These are phyloP conservation scores for Aphelinus atriplicis DNA, from an alignment of 1,140 invertebrate genomes.

Conservation along the genomic window DNA sequence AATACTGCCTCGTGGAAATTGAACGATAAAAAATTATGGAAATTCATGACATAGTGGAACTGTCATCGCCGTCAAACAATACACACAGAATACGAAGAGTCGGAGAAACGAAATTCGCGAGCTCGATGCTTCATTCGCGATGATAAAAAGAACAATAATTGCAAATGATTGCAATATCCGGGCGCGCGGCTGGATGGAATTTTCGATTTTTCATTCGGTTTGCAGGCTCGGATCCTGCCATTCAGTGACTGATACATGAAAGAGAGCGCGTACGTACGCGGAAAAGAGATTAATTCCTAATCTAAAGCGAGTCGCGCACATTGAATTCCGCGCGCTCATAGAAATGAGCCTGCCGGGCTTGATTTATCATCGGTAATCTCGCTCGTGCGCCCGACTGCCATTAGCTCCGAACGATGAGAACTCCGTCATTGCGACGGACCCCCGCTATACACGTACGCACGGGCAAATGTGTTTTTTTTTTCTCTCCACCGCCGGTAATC, in stretches of 20 bases:
- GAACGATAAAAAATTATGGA: too few species aligned
- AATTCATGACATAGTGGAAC: too few species aligned
- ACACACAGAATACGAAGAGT: too few species aligned
- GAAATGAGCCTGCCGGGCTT: slow-evolving; percentile 58
- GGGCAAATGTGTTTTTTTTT: slow-evolving; percentile 45
- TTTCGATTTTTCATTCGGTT: slow-evolving; percentile 26
- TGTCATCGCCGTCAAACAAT: too few species aligned
- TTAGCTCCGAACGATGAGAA: slow-evolving; percentile 56
- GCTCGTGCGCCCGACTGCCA: slow-evolving; percentile 45
- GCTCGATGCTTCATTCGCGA: neutral
- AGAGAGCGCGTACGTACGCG: neutral
- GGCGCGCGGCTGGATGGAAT: neutral
- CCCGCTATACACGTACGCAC: slow-evolving; percentile 28
- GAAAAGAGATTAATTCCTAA: slow-evolving; percentile 29
- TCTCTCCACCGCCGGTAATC: slow-evolving; percentile 50
- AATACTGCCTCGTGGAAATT: too few species aligned
- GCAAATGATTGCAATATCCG: slow-evolving; percentile 5
- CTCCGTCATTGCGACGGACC: slow-evolving; percentile 51
- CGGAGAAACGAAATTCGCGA: too few species aligned
- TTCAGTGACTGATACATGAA: neutral
- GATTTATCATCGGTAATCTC: slow-evolving; percentile 60
- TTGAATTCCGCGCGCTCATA: slow-evolving; percentile 30
- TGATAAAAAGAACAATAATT: neutral
- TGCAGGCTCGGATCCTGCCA: neutral
- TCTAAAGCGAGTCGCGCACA: slow-evolving; percentile 22